Base-by-base conservation (phyloP, 2,888 invertebrate genomes). In the Oxyscelio sp. region DNA sequence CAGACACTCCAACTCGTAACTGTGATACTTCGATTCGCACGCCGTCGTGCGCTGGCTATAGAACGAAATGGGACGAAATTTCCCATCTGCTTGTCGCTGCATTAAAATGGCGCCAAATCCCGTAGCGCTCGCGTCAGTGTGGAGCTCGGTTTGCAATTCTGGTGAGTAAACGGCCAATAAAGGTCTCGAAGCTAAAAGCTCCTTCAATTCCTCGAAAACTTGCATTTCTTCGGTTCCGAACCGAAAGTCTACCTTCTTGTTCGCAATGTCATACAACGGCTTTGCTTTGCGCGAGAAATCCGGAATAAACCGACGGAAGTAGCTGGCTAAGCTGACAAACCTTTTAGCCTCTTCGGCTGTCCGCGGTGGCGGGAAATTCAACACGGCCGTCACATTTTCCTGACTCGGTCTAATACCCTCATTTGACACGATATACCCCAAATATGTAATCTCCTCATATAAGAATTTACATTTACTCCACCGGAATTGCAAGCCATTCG, bases 31-130 rank as follows among this genome's bases (percentile, higher is more conserved):
- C 9, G 38, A n/a, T n/a, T 38, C 11, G n/a, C 38, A 38, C 2
- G n/a, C 40, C 19, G n/a, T n/a, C n/a, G n/a, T n/a, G n/a, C n/a
- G n/a, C 13, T 40, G 59, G 21, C 59, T 59, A 40, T 38, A 59
- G 19, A 11, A 59, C 0, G 21, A 59, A 2, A 59, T 13, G 11
- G 38, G 38, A 6, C 11, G 38, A 38, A 38, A 40, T 6, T 40
- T 8, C 6, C 21, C 40, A 21, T 59, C 22, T 21, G 21, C 13
- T 21, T 59, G 59, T 40, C 40, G 19, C 19, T 59, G 59, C 1
- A 59, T 2, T 2, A 59, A n/a, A 17, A 59, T 40, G 4, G 21
- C 11, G 21, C 59, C 59, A n/a, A n/a, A n/a, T n/a, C n/a, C n/a
- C n/a, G n/a, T n/a, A n/a, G n/a, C n/a, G n/a, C n/a, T n/a, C n/a